Conservation (phyloP, 1,140 invertebrate genomes). For the Drosophila bocki region DNA sequence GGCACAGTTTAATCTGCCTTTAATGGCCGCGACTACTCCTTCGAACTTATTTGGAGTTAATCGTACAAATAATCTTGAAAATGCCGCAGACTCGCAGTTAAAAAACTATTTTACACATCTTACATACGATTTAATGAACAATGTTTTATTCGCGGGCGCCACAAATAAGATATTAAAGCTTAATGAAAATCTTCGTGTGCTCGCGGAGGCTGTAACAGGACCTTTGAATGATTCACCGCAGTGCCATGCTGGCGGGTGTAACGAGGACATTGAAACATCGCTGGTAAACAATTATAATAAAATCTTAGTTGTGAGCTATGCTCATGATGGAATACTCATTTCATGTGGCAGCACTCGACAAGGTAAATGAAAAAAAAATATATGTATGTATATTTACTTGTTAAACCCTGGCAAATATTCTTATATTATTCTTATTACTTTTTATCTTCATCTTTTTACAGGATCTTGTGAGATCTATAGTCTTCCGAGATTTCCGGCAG, state of each 20-base stretch:
- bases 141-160: conserved; percentile 92
- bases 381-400: neutral
- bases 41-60: conserved; percentile 35
- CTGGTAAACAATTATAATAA: conserved; percentile 96
- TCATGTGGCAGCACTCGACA: conserved; percentile 95
- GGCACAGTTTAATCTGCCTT: conserved; percentile 71
- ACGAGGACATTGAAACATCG: conserved; percentile 88
- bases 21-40: conserved; percentile 23
- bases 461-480: conserved; percentile 94
- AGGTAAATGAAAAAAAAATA: conserved; percentile 79
- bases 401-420: neutral
- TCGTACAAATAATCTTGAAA: conserved; percentile 19
- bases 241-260: conserved; percentile 94
- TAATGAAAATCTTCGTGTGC: conserved; percentile 89
- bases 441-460: conserved; percentile 16
- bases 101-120: conserved; percentile 86
- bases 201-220: conserved; percentile 89
- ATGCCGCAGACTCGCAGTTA: conserved; percentile 13
- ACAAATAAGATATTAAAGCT: conserved; percentile 94
- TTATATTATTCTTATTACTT: neutral
- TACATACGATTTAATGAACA: conserved; percentile 86
- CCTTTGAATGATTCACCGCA: conserved; percentile 94
- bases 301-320: conserved; percentile 94
- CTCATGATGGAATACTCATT: conserved; percentile 90
- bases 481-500: conserved; percentile 91